Percentiles rank a stretch among this genome's conserved stretches.
Conservation (phyloP, 2,888 invertebrate species). For the Brenthis hecate region DNA sequence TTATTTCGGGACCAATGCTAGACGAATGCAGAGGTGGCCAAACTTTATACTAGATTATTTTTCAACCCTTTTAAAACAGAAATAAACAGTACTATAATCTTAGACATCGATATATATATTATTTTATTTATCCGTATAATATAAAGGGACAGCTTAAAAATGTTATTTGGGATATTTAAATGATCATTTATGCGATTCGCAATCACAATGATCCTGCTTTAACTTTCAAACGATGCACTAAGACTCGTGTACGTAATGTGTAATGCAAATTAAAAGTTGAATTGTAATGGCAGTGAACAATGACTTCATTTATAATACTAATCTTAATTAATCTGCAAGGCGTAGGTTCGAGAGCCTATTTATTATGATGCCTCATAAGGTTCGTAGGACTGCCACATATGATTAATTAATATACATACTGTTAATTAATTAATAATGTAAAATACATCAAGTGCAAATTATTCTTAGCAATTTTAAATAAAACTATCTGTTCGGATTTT, state of each 20-base stretch:
- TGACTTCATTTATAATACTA: constrained; percentile 23
- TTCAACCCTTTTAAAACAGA: not conserved
- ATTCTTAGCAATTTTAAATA: too few relatives aligned
- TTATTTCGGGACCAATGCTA: constrained; percentile 57
- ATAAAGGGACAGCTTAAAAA: not conserved
- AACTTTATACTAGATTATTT: constrained; percentile 41
- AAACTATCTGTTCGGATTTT: too few relatives aligned
- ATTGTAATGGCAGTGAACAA: constrained; percentile 17
- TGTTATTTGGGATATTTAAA: not conserved
- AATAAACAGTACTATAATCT: not conserved
- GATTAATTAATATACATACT: not conserved
- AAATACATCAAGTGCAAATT: too few relatives aligned
- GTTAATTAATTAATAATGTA: not conserved
- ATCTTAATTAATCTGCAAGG: constrained; percentile 28
- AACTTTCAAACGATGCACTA: constrained; percentile 8
- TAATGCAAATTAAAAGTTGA: constrained; percentile 18
- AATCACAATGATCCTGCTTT: constrained; percentile 4
- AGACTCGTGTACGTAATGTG: constrained; percentile 14
- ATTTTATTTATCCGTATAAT: not conserved
- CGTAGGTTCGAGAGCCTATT: constrained; percentile 24
- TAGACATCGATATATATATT: not conserved
- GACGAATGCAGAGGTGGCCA: constrained; percentile 47
- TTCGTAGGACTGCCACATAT: not conserved
- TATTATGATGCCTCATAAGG: constrained; percentile 13
- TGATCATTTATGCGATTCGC: not conserved